Evolutionary conservation across 2,113 vertebrate species (phyloP), one percentile per base, ranked within the genome.

Genomic region (Lycocorax pyrrhopterus): DNA sequence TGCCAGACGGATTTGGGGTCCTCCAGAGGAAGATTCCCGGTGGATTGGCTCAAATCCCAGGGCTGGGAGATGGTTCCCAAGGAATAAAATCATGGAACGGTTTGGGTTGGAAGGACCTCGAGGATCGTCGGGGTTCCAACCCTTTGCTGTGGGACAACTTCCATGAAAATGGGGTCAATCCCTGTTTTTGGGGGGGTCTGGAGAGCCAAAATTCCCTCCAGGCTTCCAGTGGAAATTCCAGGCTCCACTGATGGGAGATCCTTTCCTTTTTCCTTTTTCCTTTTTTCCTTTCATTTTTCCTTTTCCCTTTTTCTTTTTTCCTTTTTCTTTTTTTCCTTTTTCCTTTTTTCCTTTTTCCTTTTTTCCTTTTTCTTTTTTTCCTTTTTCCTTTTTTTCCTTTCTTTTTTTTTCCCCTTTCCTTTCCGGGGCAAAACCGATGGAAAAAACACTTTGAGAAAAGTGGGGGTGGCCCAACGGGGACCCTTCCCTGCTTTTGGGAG

Each of bases 361-460:
- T 25, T 25, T 9, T 13, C 12, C 8, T 32, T 46, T 52, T 53
- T 10, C 8, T 4, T 17, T 44, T 20, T 46, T 21, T 10, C 10
- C 7, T 46, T 21, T 29, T 52, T 10, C 20, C 13, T 26, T 19
- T 43, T 43, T 44, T 44, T 44, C 18, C 43, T 13, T 32, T 32
- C 19, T 20, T 6, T 26, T 14, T 18, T 18, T 21, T 13, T n/a
- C n/a, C n/a, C 16, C 12, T 14, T 22, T 9, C 26, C 7, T 71
- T 74, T 16, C 10, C 0, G 2, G 6, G 53, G 14, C 4, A 29
- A 58, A 74, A 74, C 8, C 2, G 1, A 74, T 17, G 53, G 72
- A 58, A 22, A 58, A 58, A 21, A 7, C 2, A 8, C 26, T 46
- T 37, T 37, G 41, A 43, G 55, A 75, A 46, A 37, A 75, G 19